Evolutionary conservation across 1,140 invertebrate genomes (phyloP).

Genomic region (Teleogryllus occipitalis): DNA sequence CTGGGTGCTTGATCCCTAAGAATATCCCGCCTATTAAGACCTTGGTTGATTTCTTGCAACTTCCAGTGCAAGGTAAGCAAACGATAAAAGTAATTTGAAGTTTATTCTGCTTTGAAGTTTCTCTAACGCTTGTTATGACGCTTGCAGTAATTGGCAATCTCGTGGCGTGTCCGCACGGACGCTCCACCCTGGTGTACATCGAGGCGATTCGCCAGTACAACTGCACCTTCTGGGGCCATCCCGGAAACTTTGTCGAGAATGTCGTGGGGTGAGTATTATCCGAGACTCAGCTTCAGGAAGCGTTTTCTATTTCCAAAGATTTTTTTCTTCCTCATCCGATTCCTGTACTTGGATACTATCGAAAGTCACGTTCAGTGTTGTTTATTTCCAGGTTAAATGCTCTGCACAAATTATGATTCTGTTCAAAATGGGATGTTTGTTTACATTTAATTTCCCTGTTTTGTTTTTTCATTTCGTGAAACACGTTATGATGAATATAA

Average conservation of each 20-base stretch:
- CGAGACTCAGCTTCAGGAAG: not conserved
- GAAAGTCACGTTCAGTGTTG: no score
- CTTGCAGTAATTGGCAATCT: not conserved
- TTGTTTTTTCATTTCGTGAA: no score
- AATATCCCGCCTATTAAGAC: not conserved
- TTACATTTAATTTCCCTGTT: no score
- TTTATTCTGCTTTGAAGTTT: not conserved
- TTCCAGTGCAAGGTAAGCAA: slow-evolving; percentile 1
- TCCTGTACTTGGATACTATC: no score
- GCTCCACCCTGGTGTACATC: not conserved
- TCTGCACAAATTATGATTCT: no score
- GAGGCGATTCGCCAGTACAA: not conserved
- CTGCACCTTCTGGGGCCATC: slow-evolving; percentile 8
- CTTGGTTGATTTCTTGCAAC: not conserved
- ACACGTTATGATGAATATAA: no score
- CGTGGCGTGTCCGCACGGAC: not conserved
- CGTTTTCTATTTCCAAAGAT: no score
- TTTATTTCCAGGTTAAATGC: no score
- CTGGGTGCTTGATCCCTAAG: not conserved
- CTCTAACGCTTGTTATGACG: no score
- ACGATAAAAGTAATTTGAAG: not conserved
- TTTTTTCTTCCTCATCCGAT: no score
- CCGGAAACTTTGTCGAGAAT: not conserved
- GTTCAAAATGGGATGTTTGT: no score
- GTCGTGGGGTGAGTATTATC: not conserved